Evolutionary conservation across 1,140 invertebrate genomes (phyloP).

Genomic region (Drosophila ananassae): DNA sequence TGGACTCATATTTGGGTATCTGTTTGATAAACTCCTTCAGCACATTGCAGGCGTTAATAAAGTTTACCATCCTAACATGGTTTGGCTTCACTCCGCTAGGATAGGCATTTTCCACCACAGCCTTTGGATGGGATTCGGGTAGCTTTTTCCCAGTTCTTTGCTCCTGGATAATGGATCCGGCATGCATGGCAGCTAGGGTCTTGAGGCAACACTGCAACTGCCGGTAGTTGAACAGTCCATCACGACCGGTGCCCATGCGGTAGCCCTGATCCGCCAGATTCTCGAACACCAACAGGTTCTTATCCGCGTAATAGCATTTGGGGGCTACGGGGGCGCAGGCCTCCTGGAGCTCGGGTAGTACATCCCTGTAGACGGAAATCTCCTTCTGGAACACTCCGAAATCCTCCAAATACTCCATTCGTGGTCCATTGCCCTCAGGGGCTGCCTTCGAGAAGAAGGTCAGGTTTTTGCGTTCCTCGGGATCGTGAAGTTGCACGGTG

Average conservation of each 20-base stretch:
- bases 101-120: conserved; percentile 85
- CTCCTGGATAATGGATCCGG: conserved; percentile 85
- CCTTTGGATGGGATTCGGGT: conserved; percentile 83
- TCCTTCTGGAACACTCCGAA: conserved; percentile 85
- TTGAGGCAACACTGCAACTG: conserved; percentile 85
- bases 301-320: conserved; percentile 84
- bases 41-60: conserved; percentile 83
- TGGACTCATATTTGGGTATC: conserved; percentile 69
- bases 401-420: conserved; percentile 84
- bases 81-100: conserved; percentile 68
- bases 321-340: conserved; percentile 71
- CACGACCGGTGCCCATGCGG: conserved; percentile 70
- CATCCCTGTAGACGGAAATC: conserved; percentile 82
- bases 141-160: conserved; percentile 80
- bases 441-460: conserved; percentile 85
- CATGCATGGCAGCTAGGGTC: conserved; percentile 86
- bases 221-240: conserved; percentile 84
- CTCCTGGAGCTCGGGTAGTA: conserved; percentile 78
- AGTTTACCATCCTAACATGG: conserved; percentile 78
- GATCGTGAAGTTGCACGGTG: conserved; percentile 41
- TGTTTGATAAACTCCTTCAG: conserved; percentile 84
- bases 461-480: conserved; percentile 44
- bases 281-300: conserved; percentile 84
- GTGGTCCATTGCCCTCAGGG: conserved; percentile 79
- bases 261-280: conserved; percentile 83